Evolutionary conservation across 2,113 vertebrate species (phyloP).

Genomic region (Callospermophilus lateralis): DNA sequence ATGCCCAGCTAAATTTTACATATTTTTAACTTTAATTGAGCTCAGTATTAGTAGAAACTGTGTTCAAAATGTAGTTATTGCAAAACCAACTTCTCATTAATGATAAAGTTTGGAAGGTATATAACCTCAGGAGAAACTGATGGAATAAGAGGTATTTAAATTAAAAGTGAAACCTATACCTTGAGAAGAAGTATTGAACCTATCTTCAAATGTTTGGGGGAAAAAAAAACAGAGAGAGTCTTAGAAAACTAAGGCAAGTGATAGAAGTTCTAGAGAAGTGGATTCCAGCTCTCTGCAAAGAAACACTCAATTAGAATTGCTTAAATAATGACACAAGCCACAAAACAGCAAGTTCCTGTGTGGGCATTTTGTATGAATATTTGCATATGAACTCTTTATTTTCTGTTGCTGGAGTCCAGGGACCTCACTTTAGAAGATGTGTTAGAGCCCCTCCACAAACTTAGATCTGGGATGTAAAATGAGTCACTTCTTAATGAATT

Average conservation of each 20-base stretch:
- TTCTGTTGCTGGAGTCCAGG: slow-evolving; percentile 49
- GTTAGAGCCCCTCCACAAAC: neutral
- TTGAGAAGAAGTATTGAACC: neutral
- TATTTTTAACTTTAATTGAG: slow-evolving; percentile 19
- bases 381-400: slow-evolving; percentile 22
- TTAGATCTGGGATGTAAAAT: slow-evolving; percentile 52
- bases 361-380: slow-evolving; percentile 15
- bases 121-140: neutral
- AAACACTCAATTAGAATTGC: neutral
- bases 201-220: neutral
- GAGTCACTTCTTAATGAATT: slow-evolving; percentile 42
- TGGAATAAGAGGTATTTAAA: neutral
- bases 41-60: neutral
- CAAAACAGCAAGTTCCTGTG: neutral
- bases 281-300: neutral
- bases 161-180: slow-evolving; percentile 5
- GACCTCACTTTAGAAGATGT: slow-evolving; percentile 10
- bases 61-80: slow-evolving; percentile 57
- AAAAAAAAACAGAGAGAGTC: neutral
- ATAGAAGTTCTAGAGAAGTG: neutral
- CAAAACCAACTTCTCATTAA: slow-evolving; percentile 48
- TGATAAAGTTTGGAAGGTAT: neutral
- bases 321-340: neutral
- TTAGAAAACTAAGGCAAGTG: slow-evolving; percentile 35
- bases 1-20: neutral